Evolutionary conservation across 2,797 vertebrate species (phyloP).

Genomic region (Ateles fusciceps): DNA sequence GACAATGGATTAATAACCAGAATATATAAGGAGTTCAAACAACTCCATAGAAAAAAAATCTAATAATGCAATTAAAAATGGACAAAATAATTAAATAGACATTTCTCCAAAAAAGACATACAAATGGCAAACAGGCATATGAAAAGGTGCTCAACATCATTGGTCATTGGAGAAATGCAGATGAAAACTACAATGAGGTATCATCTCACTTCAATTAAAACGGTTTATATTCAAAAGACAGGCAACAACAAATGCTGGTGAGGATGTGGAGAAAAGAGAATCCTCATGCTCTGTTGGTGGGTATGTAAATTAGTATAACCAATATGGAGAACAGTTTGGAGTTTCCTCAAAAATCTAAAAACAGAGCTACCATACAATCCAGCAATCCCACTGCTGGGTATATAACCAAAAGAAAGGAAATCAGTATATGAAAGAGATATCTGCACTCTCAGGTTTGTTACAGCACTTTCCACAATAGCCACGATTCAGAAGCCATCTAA

Average conservation of each 20-base stretch:
- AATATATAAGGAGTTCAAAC: neutral
- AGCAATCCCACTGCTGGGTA: neutral
- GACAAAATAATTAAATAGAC: neutral
- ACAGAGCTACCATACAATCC: neutral
- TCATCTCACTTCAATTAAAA: neutral
- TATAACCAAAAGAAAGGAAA: neutral
- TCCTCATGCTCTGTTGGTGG: neutral
- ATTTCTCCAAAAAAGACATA: neutral
- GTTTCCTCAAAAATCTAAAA: neutral
- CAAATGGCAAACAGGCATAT: neutral
- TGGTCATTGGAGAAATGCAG: neutral
- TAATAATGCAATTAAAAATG: neutral
- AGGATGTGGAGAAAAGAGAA: neutral
- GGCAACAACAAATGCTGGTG: neutral
- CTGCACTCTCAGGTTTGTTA: neutral
- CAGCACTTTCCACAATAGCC: neutral
- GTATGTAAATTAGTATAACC: neutral
- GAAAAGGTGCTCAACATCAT: neutral
- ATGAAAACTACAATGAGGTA: neutral
- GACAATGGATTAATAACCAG: neutral
- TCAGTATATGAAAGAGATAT: neutral
- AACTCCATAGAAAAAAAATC: neutral
- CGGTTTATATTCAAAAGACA: neutral
- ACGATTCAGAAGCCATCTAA: neutral
- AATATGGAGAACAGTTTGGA: neutral